Conservation (phyloP, 2,113 vertebrate genomes). For the Neodon shergylaensis region DNA sequence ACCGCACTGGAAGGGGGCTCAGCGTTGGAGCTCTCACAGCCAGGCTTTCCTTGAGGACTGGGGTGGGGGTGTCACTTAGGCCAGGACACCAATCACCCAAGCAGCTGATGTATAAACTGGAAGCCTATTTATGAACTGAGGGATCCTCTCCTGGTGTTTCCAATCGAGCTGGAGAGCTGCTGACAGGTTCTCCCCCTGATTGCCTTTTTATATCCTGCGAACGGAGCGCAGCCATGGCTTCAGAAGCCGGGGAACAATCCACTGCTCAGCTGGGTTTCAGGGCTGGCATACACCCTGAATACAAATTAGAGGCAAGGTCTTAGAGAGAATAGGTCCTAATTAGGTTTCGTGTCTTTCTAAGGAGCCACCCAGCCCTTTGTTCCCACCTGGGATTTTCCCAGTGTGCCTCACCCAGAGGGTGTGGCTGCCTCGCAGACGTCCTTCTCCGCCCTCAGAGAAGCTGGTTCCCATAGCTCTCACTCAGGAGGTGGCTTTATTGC, state of each 20-base stretch:
- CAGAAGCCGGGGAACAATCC: neutral
- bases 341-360: neutral
- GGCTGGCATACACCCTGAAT: neutral
- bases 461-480: neutral
- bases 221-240: neutral
- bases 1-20: neutral
- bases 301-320: neutral
- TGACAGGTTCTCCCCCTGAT: neutral
- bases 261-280: neutral
- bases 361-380: neutral
- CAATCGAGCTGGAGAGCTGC: neutral
- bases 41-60: neutral
- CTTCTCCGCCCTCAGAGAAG: neutral
- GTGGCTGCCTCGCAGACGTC: neutral
- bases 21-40: neutral
- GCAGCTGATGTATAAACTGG: neutral
- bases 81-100: neutral
- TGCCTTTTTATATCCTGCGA: neutral
- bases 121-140: neutral
- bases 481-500: neutral
- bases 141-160: neutral
- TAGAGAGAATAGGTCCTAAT: neutral
- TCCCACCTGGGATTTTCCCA: neutral
- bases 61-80: neutral
- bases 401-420: neutral